Conservation (phyloP, 1,140 invertebrate species). For the Diorhabda sublineata region DNA sequence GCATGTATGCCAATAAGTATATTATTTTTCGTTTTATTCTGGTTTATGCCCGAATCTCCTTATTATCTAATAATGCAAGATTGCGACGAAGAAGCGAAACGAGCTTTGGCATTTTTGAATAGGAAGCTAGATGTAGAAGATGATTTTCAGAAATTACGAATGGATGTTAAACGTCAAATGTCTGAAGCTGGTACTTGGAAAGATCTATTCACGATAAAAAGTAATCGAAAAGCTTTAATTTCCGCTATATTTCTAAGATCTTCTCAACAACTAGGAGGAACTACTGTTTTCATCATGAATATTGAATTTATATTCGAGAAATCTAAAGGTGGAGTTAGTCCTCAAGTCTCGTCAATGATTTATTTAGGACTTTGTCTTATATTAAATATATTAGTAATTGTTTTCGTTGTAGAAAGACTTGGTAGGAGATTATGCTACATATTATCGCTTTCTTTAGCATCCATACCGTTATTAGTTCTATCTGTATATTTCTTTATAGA, state of each 20-base stretch:
- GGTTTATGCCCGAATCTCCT: slow-evolving; percentile 40
- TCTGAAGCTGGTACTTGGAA: slow-evolving; percentile 30
- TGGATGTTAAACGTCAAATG: slow-evolving; percentile 35
- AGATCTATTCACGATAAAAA: slow-evolving; percentile 34
- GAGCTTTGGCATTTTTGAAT: slow-evolving; percentile 49
- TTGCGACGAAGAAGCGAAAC: slow-evolving; percentile 31
- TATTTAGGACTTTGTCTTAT: background rate
- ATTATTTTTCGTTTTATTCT: slow-evolving; percentile 13
- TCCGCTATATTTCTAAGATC: slow-evolving; percentile 32
- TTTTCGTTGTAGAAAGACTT: slow-evolving; percentile 3
- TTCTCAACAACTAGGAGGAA: slow-evolving; percentile 35
- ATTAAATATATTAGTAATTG: slow-evolving; percentile 5
- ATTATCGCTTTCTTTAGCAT: background rate
- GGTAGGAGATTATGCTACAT: background rate
- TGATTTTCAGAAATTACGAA: slow-evolving; percentile 32
- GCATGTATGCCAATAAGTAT: slow-evolving; percentile 1
- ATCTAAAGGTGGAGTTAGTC: slow-evolving; percentile 10
- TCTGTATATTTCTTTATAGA: background rate
- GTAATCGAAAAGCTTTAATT: slow-evolving; percentile 39
- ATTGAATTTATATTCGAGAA: slow-evolving; percentile 35
- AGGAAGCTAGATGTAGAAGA: slow-evolving; percentile 31
- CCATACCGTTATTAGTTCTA: background rate
- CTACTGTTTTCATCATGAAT: slow-evolving; percentile 30
- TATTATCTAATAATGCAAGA: slow-evolving; percentile 37
- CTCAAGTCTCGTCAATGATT: background rate